Conservation (phyloP, 2,797 vertebrate genomes). For the Gobio occitaniae region DNA sequence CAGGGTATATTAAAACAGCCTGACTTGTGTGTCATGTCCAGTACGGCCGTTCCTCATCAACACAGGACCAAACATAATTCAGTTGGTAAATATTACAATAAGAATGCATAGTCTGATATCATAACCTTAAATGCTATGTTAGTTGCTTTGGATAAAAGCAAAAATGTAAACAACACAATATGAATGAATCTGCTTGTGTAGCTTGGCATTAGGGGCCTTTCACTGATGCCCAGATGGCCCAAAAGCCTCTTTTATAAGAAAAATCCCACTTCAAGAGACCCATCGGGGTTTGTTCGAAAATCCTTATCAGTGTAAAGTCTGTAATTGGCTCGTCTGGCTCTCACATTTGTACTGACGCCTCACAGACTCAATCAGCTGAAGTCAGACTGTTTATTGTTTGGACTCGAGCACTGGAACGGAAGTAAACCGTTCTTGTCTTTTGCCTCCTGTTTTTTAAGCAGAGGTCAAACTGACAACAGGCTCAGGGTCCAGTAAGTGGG, state of each 20-base stretch:
- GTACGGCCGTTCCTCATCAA: background rate
- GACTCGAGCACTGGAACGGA: conserved; percentile 5
- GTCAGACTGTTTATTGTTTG: background rate
- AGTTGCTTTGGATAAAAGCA: background rate
- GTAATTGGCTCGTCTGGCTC: background rate
- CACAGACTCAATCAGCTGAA: background rate
- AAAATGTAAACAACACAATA: background rate
- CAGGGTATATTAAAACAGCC: background rate
- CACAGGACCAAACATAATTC: background rate
- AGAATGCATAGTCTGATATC: background rate
- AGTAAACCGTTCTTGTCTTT: conserved; percentile 40
- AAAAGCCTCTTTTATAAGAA: conserved; percentile 15
- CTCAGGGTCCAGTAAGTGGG: background rate
- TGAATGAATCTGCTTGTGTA: background rate
- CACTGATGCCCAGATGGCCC: conserved; percentile 28
- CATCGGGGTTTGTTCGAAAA: background rate
- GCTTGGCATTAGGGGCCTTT: conserved; percentile 15
- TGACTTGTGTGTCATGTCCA: background rate
- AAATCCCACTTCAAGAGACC: background rate
- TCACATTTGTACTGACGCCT: background rate
- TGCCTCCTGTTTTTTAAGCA: background rate
- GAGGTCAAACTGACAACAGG: conserved; percentile 18
- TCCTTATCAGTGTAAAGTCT: conserved; percentile 11
- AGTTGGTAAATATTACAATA: background rate
- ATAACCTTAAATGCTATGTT: background rate